Conservation (phyloP, 2,113 vertebrate genomes). For the Dipodomys ordii region DNA sequence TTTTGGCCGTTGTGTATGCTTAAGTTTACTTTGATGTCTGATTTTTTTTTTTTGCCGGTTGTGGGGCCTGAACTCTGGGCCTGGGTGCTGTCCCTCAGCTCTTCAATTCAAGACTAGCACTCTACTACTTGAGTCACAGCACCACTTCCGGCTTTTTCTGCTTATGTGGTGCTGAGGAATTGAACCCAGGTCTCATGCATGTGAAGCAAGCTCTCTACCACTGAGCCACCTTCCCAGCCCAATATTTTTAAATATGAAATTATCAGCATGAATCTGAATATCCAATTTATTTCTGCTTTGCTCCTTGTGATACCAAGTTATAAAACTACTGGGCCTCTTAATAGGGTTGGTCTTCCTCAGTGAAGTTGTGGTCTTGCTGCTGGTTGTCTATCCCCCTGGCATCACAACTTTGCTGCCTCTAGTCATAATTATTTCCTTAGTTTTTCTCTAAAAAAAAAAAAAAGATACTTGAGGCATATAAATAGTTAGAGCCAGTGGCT, state of each 20-base stretch:
- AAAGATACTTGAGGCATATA: neutral
- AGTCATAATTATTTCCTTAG: neutral
- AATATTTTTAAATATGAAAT: neutral
- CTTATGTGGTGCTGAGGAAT: too few species aligned
- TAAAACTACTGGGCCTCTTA: neutral
- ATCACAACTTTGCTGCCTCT: neutral
- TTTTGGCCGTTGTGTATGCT: neutral
- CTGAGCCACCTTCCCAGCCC: too few species aligned
- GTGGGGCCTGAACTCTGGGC: too few species aligned
- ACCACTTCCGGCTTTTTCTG: too few species aligned
- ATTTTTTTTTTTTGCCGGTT: neutral
- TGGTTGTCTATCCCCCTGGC: neutral
- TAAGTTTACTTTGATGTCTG: neutral
- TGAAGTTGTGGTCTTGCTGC: neutral
- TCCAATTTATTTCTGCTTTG: slow-evolving; percentile 11
- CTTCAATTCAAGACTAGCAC: too few species aligned
- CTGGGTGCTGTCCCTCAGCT: too few species aligned
- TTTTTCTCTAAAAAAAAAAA: too few species aligned
- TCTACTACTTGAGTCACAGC: too few species aligned
- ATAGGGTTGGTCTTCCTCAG: neutral
- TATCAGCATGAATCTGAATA: slow-evolving; percentile 7
- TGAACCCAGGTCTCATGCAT: too few species aligned
- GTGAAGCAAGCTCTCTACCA: too few species aligned
- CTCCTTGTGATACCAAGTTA: neutral
- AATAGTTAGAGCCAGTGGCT: too few species aligned